Evolutionary conservation across 2,797 vertebrate species (phyloP), one percentile per base, ranked within the genome.

Genomic region (Sternarchorhynchus goeldii): DNA sequence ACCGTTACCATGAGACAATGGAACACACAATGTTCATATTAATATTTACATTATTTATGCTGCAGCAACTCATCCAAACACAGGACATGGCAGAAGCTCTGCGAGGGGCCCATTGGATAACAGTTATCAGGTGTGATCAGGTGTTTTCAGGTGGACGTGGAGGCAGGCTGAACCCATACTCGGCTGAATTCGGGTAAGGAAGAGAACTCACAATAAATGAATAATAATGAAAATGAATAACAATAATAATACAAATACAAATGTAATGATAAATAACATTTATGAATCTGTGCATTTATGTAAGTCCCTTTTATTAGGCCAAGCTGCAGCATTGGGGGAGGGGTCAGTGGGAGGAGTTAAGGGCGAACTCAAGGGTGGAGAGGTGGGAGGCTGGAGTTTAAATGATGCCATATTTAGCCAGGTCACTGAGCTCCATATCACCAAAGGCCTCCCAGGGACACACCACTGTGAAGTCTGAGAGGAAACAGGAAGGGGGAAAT

Each of bases 381-480:
- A 71, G 5, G 17, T 29, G 0, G 18, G 20, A 73, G 55, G 31
- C 0, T 81, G 56, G 56, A 75, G 29, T 67, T 94, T 93, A 95
- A 70, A 95, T 93, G 84, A 95, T 95, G 81, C 94, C 94, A 53
- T 93, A 95, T 92, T 94, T 94, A 85, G 93, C 92, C 88, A 95
- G 82, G 82, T 95, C 94, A 83, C 93, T 93, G 86, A 95, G 92
- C 91, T 95, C 94, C 93, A 95, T 92, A 88, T 94, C 93, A 21
- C 92, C 94, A 3, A 94, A 95, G 34, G 94, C 94, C 79, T 95
- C 94, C 94, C 94, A 95, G 79, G 94, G 94, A 85, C 94, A 95
- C 41, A 95, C 92, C 65, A 95, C 94, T 2, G 94, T 93, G 90
- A 95, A 93, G 89, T 95, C 94, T 91, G 83, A 64, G 41, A 63